These are phyloP conservation scores for Trachemys scripta DNA, from an alignment of 2,113 vertebrate species.

Conservation along the genomic window DNA sequence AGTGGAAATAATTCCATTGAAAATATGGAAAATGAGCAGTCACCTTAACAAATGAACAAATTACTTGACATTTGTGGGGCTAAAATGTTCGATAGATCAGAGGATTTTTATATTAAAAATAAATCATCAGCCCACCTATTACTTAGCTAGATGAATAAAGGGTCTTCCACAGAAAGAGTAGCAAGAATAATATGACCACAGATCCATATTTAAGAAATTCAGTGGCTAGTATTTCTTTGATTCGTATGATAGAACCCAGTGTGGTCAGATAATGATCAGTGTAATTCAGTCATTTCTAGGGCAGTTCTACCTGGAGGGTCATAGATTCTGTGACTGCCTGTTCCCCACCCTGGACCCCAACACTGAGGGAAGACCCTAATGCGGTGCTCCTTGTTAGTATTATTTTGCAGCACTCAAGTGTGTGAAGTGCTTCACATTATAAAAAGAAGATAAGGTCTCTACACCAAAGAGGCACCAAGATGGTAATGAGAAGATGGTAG, in stretches of 20 bases:
- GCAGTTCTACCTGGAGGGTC: conserved; percentile 26
- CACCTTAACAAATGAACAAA: conserved; percentile 85
- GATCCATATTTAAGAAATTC: background rate
- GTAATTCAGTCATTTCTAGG: conserved; percentile 56
- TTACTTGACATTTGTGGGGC: conserved; percentile 85
- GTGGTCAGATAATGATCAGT: conserved; percentile 43
- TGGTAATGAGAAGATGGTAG: background rate
- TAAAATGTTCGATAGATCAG: conserved; percentile 82
- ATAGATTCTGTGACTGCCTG: conserved; percentile 21
- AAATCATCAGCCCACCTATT: conserved; percentile 81
- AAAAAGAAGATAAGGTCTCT: conserved; percentile 29
- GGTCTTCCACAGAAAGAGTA: conserved; percentile 8
- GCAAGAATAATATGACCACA: background rate
- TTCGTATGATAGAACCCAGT: conserved; percentile 44
- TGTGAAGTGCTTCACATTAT: background rate
- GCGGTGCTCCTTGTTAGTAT: conserved; percentile 22
- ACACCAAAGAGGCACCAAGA: background rate
- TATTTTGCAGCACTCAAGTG: conserved; percentile 13
- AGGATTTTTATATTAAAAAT: conserved; percentile 85
- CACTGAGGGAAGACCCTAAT: conserved; percentile 15
- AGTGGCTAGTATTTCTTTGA: conserved; percentile 51
- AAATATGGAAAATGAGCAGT: conserved; percentile 82
- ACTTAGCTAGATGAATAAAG: conserved; percentile 76
- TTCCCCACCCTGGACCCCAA: conserved; percentile 1
- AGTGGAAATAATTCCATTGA: conserved; percentile 82